Percentiles rank a stretch among this genome's conserved stretches.
Evolutionary conservation across 1,140 invertebrate species (phyloP).

Genomic region (Oreohelix idahoensis): DNA sequence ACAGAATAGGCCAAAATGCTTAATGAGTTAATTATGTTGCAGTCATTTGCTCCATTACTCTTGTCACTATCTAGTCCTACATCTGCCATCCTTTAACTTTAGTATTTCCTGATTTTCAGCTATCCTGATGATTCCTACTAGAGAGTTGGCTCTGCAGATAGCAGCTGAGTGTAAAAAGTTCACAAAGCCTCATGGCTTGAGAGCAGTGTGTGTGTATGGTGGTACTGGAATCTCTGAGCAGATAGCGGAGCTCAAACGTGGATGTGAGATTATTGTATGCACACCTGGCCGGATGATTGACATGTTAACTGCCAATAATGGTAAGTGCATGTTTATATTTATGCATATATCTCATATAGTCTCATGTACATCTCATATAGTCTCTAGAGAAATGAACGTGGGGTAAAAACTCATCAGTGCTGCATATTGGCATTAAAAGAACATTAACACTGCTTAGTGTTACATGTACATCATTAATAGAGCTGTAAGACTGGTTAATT

Average conservation of each 20-base stretch:
- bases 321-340: conserved; percentile 71
- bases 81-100: too few relatives aligned
- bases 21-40: too few relatives aligned
- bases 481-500: too few relatives aligned
- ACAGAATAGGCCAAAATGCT: too few relatives aligned
- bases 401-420: too few relatives aligned
- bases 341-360: neutral
- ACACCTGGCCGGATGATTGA: conserved; percentile 99
- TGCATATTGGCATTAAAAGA: too few relatives aligned
- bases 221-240: conserved; percentile 97
- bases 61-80: too few relatives aligned
- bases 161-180: conserved; percentile 98
- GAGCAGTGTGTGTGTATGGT: conserved; percentile 97
- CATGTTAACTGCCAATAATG: conserved; percentile 98
- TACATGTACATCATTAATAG: too few relatives aligned
- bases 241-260: conserved; percentile 97
- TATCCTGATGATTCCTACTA: conserved; percentile 97
- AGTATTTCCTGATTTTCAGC: conserved; percentile 65
- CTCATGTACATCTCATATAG: too few relatives aligned
- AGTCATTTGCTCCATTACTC: too few relatives aligned
- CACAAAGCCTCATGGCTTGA: conserved; percentile 87
- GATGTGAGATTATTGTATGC: conserved; percentile 98
- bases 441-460: too few relatives aligned
- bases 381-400: too few relatives aligned
- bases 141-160: conserved; percentile 99